Percentiles rank a stretch among this genome's conserved stretches.
Evolutionary conservation across 2,797 vertebrate species (phyloP).

Genomic region (Sebastes itinus): DNA sequence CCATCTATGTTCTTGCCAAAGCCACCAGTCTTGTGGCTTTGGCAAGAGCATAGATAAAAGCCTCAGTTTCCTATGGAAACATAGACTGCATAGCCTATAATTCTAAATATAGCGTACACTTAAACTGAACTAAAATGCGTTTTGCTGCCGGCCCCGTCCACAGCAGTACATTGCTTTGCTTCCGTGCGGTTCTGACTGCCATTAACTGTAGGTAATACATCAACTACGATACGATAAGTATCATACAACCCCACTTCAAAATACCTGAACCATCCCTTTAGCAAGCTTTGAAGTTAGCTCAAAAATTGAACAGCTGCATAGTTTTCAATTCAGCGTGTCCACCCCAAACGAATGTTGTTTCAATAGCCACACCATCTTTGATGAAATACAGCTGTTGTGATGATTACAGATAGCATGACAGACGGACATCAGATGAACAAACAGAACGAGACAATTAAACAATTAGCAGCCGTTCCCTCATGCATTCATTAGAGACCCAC

Average conservation of each 20-base stretch:
- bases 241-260: neutral
- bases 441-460: slow-evolving; percentile 80
- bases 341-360: slow-evolving; percentile 59
- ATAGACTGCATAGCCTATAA: too few species aligned
- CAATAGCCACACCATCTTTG: slow-evolving; percentile 49
- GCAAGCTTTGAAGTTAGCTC: neutral
- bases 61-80: too few species aligned
- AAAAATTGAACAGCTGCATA: neutral
- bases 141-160: too few species aligned
- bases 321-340: slow-evolving; percentile 26
- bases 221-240: too few species aligned
- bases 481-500: slow-evolving; percentile 25
- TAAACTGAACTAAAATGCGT: too few species aligned
- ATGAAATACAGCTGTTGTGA: slow-evolving; percentile 76
- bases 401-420: slow-evolving; percentile 55
- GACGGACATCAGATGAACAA: slow-evolving; percentile 64
- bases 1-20: too few species aligned
- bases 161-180: too few species aligned
- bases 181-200: fast-evolving
- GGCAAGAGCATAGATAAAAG: too few species aligned
- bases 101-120: too few species aligned
- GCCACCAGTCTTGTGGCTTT: too few species aligned
- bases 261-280: too few species aligned
- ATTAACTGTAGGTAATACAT: too few species aligned
- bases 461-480: slow-evolving; percentile 88